phyloP scores from a whole-genome alignment of 2,888 invertebrate species.

The Tenodera sinensis region DNA sequence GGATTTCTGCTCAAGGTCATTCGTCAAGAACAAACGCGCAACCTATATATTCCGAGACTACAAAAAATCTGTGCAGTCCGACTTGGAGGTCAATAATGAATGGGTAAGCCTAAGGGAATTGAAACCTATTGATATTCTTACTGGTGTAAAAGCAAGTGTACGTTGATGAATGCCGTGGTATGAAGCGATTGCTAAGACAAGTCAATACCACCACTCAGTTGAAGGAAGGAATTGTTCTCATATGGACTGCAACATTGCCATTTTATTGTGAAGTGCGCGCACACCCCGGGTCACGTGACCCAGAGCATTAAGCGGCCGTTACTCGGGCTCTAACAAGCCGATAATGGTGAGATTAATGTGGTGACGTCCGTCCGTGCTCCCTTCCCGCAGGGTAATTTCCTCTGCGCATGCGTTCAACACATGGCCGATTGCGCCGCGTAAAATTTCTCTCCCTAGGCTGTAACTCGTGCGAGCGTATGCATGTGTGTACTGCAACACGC shows the following conservation, averaged over 20 bases:
- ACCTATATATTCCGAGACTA: too few species aligned
- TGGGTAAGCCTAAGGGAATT: too few species aligned
- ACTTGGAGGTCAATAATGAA: too few species aligned
- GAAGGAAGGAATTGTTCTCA: background rate
- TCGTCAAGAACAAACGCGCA: too few species aligned
- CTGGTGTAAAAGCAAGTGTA: too few species aligned
- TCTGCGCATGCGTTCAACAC: background rate
- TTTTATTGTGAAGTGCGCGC: background rate
- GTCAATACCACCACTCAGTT: background rate
- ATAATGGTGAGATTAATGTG: constrained; percentile 24
- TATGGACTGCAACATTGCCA: background rate
- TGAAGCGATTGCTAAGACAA: background rate
- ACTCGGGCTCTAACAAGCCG: constrained; percentile 16
- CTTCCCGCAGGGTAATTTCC: background rate
- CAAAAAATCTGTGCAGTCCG: too few species aligned
- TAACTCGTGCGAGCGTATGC: background rate
- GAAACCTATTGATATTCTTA: too few species aligned
- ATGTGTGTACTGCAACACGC: background rate
- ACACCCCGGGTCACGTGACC: constrained; percentile 3
- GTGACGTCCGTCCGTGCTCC: background rate
- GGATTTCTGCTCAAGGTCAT: too few species aligned
- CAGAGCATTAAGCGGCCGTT: constrained; percentile 20
- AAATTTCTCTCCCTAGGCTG: background rate
- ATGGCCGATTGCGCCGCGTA: background rate
- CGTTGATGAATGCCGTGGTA: background rate